These are phyloP conservation scores for Phycodurus eques DNA, from an alignment of 2,113 vertebrate genomes.

Conservation along the genomic window DNA sequence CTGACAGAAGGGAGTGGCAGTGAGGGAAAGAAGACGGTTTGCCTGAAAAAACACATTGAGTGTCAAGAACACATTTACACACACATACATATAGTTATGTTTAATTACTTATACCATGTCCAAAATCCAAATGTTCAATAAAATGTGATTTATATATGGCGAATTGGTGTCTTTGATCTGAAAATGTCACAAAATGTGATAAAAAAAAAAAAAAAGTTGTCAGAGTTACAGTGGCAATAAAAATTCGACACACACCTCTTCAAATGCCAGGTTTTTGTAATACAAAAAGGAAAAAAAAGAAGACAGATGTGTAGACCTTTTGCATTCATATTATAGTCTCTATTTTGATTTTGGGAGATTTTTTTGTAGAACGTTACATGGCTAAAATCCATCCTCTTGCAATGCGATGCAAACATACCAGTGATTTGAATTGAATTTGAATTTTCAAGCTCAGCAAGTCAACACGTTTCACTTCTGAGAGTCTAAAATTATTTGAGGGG, in stretches of 20 bases:
- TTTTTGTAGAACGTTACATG: no score
- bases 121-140: not conserved
- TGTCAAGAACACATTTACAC: no score
- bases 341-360: no score
- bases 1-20: not conserved
- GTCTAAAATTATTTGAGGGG: no score
- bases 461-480: no score
- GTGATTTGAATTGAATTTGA: no score
- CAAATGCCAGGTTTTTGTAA: not conserved
- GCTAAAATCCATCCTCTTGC: no score
- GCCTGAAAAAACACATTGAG: not conserved
- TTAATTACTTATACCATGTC: not conserved
- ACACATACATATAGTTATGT: no score
- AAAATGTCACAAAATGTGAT: not conserved
- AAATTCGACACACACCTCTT: not conserved
- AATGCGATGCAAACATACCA: no score
- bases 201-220: no score
- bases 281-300: not conserved
- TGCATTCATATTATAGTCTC: no score
- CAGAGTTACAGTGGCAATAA: not conserved
- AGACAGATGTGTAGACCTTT: not conserved
- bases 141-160: not conserved
- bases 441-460: no score
- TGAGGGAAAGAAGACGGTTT: slow-evolving; percentile 8
- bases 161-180: not conserved